phyloP scores from a whole-genome alignment of 2,888 invertebrate species.

The Blastobasis lacticolella region DNA sequence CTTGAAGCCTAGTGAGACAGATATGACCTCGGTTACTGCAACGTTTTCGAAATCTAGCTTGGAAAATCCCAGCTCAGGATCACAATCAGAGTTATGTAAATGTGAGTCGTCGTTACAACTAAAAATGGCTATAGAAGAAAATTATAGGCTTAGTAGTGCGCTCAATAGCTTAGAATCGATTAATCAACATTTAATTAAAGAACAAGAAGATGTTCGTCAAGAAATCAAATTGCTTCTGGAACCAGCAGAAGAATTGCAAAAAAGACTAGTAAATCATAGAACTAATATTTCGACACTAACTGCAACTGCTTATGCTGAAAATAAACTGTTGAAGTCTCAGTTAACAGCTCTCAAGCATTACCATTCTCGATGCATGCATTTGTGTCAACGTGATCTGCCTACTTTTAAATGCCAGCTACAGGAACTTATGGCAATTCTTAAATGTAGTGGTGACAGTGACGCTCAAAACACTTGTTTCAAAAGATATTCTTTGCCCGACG shows the following conservation, averaged over 20 bases:
- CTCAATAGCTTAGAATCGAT: conserved; percentile 28
- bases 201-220: conserved; percentile 36
- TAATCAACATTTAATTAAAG: conserved; percentile 37
- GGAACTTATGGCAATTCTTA: conserved; percentile 43
- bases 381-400: conserved; percentile 59
- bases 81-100: conserved; percentile 20
- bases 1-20: conserved; percentile 31
- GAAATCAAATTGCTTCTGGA: conserved; percentile 47
- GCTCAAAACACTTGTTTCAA: conserved; percentile 37
- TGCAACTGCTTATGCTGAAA: conserved; percentile 62
- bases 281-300: conserved; percentile 58
- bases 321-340: conserved; percentile 52
- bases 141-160: conserved; percentile 23
- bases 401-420: conserved; percentile 48
- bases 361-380: conserved; percentile 48
- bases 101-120: conserved; percentile 24
- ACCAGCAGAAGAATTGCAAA: conserved; percentile 48
- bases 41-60: conserved; percentile 20
- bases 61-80: conserved; percentile 11
- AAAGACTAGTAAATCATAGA: conserved; percentile 52
- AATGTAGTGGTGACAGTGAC: conserved; percentile 26
- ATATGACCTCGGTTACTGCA: conserved; percentile 20
- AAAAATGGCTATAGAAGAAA: conserved; percentile 27
- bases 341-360: conserved; percentile 56
- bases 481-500: conserved; percentile 48